Percentiles rank a stretch among this genome's conserved stretches.
phyloP scores from a whole-genome alignment of 2,113 vertebrate species.

The Myiagra hebetior region DNA sequence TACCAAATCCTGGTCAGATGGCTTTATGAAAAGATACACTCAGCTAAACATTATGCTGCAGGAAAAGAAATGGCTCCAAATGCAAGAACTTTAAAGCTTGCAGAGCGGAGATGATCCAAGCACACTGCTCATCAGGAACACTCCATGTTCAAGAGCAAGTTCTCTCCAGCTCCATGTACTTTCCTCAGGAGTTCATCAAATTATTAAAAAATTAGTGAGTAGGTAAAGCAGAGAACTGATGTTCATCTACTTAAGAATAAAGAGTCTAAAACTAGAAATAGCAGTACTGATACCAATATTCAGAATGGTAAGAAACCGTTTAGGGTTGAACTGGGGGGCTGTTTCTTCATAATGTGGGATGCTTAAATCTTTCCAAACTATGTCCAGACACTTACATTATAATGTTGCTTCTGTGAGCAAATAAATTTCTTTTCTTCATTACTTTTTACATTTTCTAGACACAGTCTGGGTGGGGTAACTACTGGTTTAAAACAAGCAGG shows the following conservation, averaged over 20 bases:
- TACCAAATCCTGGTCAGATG: background rate
- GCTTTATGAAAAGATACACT: background rate
- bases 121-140: background rate
- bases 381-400: background rate
- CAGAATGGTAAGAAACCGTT: background rate
- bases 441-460: background rate
- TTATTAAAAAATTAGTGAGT: background rate
- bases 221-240: background rate
- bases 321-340: fast-evolving
- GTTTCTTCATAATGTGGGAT: background rate
- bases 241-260: background rate
- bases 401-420: background rate
- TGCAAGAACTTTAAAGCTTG: background rate
- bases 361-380: background rate
- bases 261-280: background rate
- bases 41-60: background rate
- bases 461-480: background rate
- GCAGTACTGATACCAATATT: too few species aligned
- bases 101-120: background rate
- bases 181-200: background rate
- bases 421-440: background rate
- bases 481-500: background rate
- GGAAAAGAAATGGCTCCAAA: background rate
- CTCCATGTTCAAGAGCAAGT: background rate
- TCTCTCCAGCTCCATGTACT: background rate